phyloP scores from a whole-genome alignment of 2,888 invertebrate genomes.

The Patella depressa region DNA sequence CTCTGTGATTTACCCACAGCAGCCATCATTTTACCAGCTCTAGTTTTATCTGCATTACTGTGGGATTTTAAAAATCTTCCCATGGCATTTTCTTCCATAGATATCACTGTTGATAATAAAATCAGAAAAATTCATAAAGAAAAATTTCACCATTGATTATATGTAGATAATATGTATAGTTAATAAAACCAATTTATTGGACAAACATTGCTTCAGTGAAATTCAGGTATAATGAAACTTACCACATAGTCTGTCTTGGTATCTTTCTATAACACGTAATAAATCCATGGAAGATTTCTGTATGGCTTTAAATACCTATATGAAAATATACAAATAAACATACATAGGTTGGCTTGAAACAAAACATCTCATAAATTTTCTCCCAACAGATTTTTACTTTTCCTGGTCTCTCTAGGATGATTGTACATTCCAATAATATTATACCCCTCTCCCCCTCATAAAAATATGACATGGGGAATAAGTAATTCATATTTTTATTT shows the following conservation, averaged over 20 bases:
- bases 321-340: neutral
- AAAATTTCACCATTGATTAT: neutral
- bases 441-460: too few relatives aligned
- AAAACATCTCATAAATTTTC: neutral
- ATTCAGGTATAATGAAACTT: constrained; percentile 53
- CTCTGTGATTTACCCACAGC: constrained; percentile 88
- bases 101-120: constrained; percentile 73
- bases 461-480: too few relatives aligned
- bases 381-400: neutral
- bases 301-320: constrained; percentile 77
- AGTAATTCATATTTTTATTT: too few relatives aligned
- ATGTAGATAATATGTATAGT: neutral
- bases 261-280: constrained; percentile 90
- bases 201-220: too few relatives aligned
- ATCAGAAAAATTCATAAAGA: neutral
- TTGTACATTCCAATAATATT: neutral
- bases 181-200: too few relatives aligned
- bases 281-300: constrained; percentile 90
- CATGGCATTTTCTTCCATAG: constrained; percentile 95
- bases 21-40: constrained; percentile 88
- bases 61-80: constrained; percentile 95
- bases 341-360: neutral
- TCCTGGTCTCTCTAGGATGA: too few relatives aligned
- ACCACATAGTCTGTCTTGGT: constrained; percentile 92
- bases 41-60: constrained; percentile 87